Evolutionary conservation across 2,888 invertebrate species (phyloP).

Genomic region (Allygus modestus): DNA sequence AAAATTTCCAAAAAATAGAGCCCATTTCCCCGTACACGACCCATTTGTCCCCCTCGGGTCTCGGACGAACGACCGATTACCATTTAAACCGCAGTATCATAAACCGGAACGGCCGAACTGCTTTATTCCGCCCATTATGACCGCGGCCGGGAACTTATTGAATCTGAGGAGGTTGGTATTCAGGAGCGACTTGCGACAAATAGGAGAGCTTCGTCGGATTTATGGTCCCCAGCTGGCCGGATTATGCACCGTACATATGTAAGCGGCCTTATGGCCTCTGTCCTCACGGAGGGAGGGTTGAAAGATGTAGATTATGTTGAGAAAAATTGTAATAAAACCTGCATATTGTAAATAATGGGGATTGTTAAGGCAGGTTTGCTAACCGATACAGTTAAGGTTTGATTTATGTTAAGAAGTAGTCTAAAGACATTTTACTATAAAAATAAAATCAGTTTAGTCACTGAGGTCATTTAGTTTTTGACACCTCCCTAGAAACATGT

Average conservation of each 20-base stretch:
- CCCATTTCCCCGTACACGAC: neutral
- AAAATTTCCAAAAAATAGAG: no score
- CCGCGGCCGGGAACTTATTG: conserved; percentile 10
- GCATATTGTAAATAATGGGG: no score
- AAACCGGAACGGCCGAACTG: conserved; percentile 45
- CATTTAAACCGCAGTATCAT: conserved; percentile 58
- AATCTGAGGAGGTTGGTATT: conserved; percentile 28
- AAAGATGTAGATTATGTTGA: no score
- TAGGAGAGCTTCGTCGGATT: neutral
- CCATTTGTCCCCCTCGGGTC: conserved; percentile 5
- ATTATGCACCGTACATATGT: conserved; percentile 25
- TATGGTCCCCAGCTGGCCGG: conserved; percentile 15
- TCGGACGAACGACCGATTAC: conserved; percentile 31
- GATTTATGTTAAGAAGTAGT: no score
- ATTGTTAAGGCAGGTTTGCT: no score
- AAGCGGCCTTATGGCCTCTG: neutral
- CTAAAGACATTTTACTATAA: no score
- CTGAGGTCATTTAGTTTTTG: no score
- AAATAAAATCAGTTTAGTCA: no score
- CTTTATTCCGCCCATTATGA: conserved; percentile 46
- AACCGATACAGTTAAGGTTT: no score
- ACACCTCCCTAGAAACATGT: no score
- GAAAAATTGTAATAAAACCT: no score
- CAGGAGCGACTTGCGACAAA: conserved; percentile 17
- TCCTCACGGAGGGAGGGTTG: no score